Conservation (phyloP, 2,113 vertebrate genomes). For the Irena cyanogastra region DNA sequence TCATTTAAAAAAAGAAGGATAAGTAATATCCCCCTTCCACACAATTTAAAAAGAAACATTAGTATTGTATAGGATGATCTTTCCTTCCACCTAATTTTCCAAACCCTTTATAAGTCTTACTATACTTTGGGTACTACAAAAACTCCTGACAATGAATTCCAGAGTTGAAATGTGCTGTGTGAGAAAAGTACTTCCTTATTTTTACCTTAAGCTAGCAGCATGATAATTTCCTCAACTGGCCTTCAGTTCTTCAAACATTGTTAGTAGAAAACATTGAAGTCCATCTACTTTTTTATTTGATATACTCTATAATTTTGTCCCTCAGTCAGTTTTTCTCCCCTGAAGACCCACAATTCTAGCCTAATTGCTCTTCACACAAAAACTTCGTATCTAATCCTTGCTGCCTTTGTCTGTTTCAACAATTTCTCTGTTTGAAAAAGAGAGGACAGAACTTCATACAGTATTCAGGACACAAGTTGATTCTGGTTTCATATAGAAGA, state of each 20-base stretch:
- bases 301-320: neutral
- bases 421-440: neutral
- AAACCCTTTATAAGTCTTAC: neutral
- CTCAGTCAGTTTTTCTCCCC: neutral
- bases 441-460: neutral
- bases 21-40: neutral
- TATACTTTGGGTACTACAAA: neutral
- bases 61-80: neutral
- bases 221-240: neutral
- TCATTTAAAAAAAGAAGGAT: neutral
- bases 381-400: neutral
- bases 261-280: neutral
- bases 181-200: neutral
- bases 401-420: neutral
- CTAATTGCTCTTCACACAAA: constrained; percentile 16
- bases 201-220: neutral
- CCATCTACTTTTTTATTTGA: neutral
- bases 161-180: neutral
- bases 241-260: neutral
- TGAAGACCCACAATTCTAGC: neutral
- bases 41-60: neutral
- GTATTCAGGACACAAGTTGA: neutral
- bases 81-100: neutral
- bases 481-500: neutral
- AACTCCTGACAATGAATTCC: neutral